Percentiles rank a stretch among this genome's conserved stretches.
These are phyloP conservation scores for Macquaria australasica DNA, from an alignment of 2,113 vertebrate species.

Conservation along the genomic window DNA sequence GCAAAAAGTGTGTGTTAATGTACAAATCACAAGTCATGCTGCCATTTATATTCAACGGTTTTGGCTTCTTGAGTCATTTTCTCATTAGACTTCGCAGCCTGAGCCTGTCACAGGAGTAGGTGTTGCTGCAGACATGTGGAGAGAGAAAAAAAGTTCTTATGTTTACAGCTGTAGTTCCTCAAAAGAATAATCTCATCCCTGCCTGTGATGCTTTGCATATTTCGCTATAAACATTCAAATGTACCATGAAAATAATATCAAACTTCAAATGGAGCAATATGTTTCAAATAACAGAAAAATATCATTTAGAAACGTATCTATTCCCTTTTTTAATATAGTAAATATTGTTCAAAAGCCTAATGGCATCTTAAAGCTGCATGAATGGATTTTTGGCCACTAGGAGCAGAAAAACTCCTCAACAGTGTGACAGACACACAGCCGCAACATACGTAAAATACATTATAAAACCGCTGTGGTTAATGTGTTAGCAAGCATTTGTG, in stretches of 20 bases:
- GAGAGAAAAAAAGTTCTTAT: background rate
- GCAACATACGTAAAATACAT: background rate
- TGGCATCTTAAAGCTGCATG: background rate
- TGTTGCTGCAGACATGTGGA: background rate
- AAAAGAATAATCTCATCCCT: background rate
- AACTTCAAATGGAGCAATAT: background rate
- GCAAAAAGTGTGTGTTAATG: background rate
- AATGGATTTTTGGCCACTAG: background rate
- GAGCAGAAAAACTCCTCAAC: background rate
- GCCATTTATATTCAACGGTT: background rate
- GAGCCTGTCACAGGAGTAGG: background rate
- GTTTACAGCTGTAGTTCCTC: background rate
- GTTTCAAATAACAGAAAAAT: background rate
- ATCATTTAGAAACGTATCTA: background rate
- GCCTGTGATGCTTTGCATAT: background rate
- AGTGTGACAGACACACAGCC: background rate
- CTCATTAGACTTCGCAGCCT: background rate
- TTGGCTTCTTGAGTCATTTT: background rate
- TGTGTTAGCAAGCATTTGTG: background rate
- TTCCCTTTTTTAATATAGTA: background rate
- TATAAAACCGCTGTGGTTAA: background rate
- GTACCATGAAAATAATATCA: background rate
- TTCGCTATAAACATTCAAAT: background rate
- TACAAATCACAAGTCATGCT: background rate
- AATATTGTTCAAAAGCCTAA: background rate